Evolutionary conservation across 2,888 invertebrate species (phyloP), one percentile per base, ranked within the genome.

Genomic region (Dermolepida albohirtum): DNA sequence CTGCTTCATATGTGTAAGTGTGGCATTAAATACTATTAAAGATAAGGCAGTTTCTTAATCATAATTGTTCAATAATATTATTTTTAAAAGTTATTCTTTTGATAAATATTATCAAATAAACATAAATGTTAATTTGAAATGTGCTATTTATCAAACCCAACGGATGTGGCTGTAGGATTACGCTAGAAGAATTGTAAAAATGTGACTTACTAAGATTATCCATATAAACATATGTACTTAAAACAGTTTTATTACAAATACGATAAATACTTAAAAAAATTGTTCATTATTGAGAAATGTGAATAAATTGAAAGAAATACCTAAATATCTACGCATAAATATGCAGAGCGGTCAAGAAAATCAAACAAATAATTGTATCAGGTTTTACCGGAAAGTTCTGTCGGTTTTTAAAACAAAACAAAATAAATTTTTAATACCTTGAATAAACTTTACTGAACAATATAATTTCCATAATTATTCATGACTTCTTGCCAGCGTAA

Each of bases 131-230:
- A 59, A 52, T 10, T 52, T 52, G 10, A 59, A 59, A 59, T 59
- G 41, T 43, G 43, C 44, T 59, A 59, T 59, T 59, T 59, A 59
- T 59, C 59, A 59, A 47, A 59, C 14, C 59, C 59, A 59, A 59
- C 59, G 59, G 59, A 59, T 59, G 59, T 59, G 59, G 59, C 59
- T 16, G 44, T 29, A 47, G 59, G 59, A 59, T 59, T 59, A 59
- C 47, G 59, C 16, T 47, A 14, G 17, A 47, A 47, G 16, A 47
- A 59, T 47, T 59, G 59, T 59, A 47, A 47, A 59, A 47, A 12
- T 59, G 14, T 52, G 47, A 59, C 59, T 59, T 44, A 47, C n/a
- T 16, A 14, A 59, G 59, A 59, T 59, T 59, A 59, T 59, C 59
- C 59, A 22, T 10, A 49, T 44, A 44, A 44, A 14, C 12, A 44